Percentiles rank a stretch among this genome's conserved stretches.
phyloP scores from a whole-genome alignment of 2,797 vertebrate genomes.

The Potorous gilbertii region DNA sequence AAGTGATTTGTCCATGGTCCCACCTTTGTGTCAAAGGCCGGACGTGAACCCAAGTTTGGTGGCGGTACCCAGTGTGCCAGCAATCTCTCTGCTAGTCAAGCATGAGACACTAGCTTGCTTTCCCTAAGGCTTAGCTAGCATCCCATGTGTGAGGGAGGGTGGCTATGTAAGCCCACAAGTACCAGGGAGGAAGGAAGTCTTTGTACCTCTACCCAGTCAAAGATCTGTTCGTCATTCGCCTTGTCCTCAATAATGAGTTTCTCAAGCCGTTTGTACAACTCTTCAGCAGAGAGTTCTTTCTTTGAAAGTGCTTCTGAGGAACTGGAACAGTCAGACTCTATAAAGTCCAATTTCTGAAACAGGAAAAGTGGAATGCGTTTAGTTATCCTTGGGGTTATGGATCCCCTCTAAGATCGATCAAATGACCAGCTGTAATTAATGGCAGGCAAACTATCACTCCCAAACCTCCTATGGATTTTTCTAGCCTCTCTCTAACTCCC shows the following conservation, averaged over 20 bases:
- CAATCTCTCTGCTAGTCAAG: neutral
- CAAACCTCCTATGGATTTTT: slow-evolving; percentile 14
- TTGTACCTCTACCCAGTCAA: slow-evolving; percentile 98
- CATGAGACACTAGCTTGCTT: neutral
- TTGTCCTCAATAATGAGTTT: slow-evolving; percentile 95
- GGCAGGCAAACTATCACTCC: slow-evolving; percentile 4
- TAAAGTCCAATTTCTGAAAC: slow-evolving; percentile 95
- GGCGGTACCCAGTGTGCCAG: neutral
- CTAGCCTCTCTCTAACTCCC: neutral
- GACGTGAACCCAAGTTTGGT: neutral
- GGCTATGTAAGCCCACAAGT: neutral
- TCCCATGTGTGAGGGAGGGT: neutral
- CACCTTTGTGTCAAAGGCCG: neutral
- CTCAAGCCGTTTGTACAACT: slow-evolving; percentile 92
- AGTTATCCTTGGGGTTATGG: neutral
- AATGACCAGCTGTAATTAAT: neutral
- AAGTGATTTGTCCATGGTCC: neutral
- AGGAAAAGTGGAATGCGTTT: slow-evolving; percentile 51
- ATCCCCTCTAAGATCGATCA: neutral
- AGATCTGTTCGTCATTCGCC: slow-evolving; percentile 97
- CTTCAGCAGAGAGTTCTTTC: slow-evolving; percentile 90
- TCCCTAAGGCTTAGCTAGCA: slow-evolving; percentile 12
- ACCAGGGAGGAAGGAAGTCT: slow-evolving; percentile 51
- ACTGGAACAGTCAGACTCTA: slow-evolving; percentile 85
- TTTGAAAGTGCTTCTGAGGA: slow-evolving; percentile 88